phyloP scores from a whole-genome alignment of 2,888 invertebrate genomes.

The Oscheius myriophilus region DNA sequence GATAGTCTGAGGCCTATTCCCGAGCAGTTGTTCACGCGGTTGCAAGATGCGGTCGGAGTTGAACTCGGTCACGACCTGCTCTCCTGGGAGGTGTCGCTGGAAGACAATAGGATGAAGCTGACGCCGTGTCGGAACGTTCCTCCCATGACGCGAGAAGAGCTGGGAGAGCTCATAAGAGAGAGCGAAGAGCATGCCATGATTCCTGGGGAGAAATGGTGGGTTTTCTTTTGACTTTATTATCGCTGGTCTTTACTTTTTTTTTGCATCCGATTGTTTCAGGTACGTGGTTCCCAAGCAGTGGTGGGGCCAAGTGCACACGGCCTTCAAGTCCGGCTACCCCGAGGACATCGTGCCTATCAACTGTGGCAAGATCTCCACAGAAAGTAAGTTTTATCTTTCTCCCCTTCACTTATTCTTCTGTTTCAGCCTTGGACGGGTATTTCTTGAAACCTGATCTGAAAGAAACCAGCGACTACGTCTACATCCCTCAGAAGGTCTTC shows the following conservation, averaged over 20 bases:
- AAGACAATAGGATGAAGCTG: not conserved
- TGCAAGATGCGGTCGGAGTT: conserved; percentile 11
- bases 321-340: conserved; percentile 35
- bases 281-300: conserved; percentile 48
- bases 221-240: conserved; percentile 3
- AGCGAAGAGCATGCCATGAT: conserved; percentile 34
- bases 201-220: conserved; percentile 44
- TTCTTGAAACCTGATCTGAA: conserved; percentile 41
- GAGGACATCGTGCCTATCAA: conserved; percentile 49
- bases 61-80: not conserved
- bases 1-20: not conserved
- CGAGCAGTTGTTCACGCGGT: conserved; percentile 1
- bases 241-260: not conserved
- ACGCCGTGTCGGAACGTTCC: too few species aligned
- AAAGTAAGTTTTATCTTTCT: conserved; percentile 8
- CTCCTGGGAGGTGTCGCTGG: not conserved
- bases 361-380: conserved; percentile 42
- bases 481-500: conserved; percentile 49
- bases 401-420: not conserved
- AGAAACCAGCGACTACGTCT: conserved; percentile 49
- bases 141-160: conserved; percentile 28
- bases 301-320: conserved; percentile 51
- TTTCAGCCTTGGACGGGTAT: conserved; percentile 33
- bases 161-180: conserved; percentile 31
- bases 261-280: conserved; percentile 34